phyloP scores from a whole-genome alignment of 2,888 invertebrate species.

The Drosophila nigritarsus region DNA sequence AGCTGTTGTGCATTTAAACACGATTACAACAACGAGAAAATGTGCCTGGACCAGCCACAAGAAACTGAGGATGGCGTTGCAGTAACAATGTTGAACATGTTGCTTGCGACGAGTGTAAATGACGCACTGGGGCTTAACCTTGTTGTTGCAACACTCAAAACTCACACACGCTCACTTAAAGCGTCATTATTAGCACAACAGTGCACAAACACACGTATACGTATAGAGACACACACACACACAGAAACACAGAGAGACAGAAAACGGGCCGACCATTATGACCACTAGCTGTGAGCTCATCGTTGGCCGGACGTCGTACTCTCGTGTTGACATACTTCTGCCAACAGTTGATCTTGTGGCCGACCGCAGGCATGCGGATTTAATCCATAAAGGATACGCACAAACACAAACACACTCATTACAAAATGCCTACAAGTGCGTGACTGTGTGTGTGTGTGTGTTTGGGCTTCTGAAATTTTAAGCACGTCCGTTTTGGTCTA shows the following conservation, averaged over 20 bases:
- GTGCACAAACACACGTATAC: conserved; percentile 13
- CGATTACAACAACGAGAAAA: conserved; percentile 25
- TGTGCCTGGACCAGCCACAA: conserved; percentile 9
- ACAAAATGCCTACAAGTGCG: conserved; percentile 29
- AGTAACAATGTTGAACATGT: conserved; percentile 45
- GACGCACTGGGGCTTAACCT: conserved; percentile 58
- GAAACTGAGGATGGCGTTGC: conserved; percentile 2
- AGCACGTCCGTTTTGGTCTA: conserved; percentile 80
- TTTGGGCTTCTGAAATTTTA: conserved; percentile 73
- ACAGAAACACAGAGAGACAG: background rate
- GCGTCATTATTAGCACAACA: conserved; percentile 80
- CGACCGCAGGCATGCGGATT: conserved; percentile 81
- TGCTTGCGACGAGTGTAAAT: conserved; percentile 37
- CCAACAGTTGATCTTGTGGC: conserved; percentile 82
- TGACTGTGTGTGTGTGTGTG: conserved; percentile 16
- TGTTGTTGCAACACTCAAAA: conserved; percentile 62
- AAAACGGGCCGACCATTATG: conserved; percentile 67
- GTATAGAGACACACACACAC: conserved; percentile 11
- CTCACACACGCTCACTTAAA: conserved; percentile 55
- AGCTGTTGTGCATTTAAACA: conserved; percentile 53
- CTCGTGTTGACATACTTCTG: conserved; percentile 82
- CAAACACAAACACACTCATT: conserved; percentile 56
- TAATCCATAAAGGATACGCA: conserved; percentile 82
- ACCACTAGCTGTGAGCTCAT: conserved; percentile 74
- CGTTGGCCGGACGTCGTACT: conserved; percentile 51